Evolutionary conservation across 2,113 vertebrate genomes (phyloP).

Genomic region (Alosa alosa): DNA sequence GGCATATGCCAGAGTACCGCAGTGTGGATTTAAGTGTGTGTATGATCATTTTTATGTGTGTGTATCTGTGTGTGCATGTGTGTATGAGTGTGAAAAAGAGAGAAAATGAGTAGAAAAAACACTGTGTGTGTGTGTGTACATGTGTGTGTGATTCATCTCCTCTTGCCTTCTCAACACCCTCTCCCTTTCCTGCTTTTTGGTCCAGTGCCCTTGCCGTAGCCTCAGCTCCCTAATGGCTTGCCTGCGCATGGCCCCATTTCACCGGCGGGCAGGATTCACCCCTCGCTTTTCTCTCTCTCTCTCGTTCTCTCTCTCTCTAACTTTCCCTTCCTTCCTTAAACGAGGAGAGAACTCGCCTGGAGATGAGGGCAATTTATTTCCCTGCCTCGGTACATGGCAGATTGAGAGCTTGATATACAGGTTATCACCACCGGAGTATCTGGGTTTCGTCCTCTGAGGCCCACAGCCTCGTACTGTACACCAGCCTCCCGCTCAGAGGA

Average conservation of each 20-base stretch:
- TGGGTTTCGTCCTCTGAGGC: slow-evolving; percentile 65
- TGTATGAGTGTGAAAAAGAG: background rate
- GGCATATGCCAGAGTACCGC: background rate
- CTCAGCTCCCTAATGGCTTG: slow-evolving; percentile 36
- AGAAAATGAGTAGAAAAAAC: background rate
- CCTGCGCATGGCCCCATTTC: slow-evolving; percentile 59
- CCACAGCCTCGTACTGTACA: slow-evolving; percentile 53
- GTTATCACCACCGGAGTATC: slow-evolving; percentile 61
- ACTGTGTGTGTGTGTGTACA: background rate
- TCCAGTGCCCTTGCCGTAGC: slow-evolving; percentile 58
- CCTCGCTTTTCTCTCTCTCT: slow-evolving; percentile 3
- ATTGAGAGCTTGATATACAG: slow-evolving; percentile 70
- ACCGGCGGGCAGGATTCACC: slow-evolving; percentile 57
- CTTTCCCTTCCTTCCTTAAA: slow-evolving; percentile 41
- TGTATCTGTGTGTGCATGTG: background rate
- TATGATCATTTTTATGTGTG: background rate
- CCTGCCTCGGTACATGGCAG: slow-evolving; percentile 58
- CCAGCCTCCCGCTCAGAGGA: slow-evolving; percentile 36
- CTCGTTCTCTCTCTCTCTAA: background rate
- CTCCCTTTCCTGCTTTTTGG: slow-evolving; percentile 20
- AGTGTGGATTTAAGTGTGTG: background rate
- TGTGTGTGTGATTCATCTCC: background rate
- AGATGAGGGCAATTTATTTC: slow-evolving; percentile 67
- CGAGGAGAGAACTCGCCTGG: slow-evolving; percentile 43
- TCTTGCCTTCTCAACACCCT: background rate